Base-by-base conservation (phyloP, 2,888 invertebrate genomes). In the Apoderus coryli region DNA sequence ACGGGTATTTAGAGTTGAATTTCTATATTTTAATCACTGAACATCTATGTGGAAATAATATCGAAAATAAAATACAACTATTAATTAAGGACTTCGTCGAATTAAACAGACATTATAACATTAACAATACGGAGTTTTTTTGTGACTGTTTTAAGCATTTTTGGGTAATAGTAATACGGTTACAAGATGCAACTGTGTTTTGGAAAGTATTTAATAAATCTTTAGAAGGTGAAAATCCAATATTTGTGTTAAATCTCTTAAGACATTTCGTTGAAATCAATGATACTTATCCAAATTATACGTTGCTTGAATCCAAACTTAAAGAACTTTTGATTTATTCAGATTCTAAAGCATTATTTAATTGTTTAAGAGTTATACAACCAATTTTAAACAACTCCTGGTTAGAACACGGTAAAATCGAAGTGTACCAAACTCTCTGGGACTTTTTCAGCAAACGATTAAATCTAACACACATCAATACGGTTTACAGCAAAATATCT, bases 381-480 rank as follows among this genome's bases (percentile, higher is more conserved):
- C 39, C 42, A n/a, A 35, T 59, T 22, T 33, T 55, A 7, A 46
- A 44, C 22, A 33, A 48, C 7, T 42, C 50, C 25, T 58, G 56
- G 56, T 33, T 48, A 6, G 44, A 46, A 31, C 37, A 43, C 22
- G 44, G 46, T n/a, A 51, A 44, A 41, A 43, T 54, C 22, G 53
- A 57, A 31, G 41, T 54, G 6, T 50, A 52, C 31, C 53, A 54
- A 39, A 38, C 46, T 4, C 39, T 56, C 4, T 59, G 59, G 57
- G 56, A 56, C 27, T 51, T 50, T 39, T 56, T 52, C 35, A 54
- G 56, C 31, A 56, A 53, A 41, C 38, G 44, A 33, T 31, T 47
- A 23, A 54, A 49, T 33, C 34, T 44, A 12, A 45, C 48, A 14
- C 42, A 39, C 6, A 47, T 41, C 30, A 41, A 41, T 19, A 35